Conservation (phyloP, 1,140 invertebrate species). For the Bombyx mori region ASM3026992v2 NC_085133.1:7014001-7014500, state of each 20-base stretch:
- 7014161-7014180: constrained; percentile 42
- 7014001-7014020: too few relatives aligned
- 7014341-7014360: too few relatives aligned
- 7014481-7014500: too few relatives aligned
- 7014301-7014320: constrained; percentile 59
- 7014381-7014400: too few relatives aligned
- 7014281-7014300: constrained; percentile 97
- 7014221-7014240: constrained; percentile 93
- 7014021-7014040: constrained; percentile 8
- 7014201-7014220: constrained; percentile 96
- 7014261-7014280: constrained; percentile 95
- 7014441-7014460: too few relatives aligned
- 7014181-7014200: constrained; percentile 77
- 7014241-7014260: constrained; percentile 89
- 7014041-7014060: not conserved
- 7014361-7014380: too few relatives aligned
- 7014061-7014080: constrained; percentile 15
- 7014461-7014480: too few relatives aligned
- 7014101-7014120: constrained; percentile 18
- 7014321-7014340: too few relatives aligned
- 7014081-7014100: constrained; percentile 18
- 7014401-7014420: too few relatives aligned
- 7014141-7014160: constrained; percentile 60
- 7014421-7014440: too few relatives aligned
- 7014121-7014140: constrained; percentile 35